These are phyloP conservation scores for Bambusicola thoracicus DNA, from an alignment of 2,113 vertebrate species.

Conservation along the genomic window DNA sequence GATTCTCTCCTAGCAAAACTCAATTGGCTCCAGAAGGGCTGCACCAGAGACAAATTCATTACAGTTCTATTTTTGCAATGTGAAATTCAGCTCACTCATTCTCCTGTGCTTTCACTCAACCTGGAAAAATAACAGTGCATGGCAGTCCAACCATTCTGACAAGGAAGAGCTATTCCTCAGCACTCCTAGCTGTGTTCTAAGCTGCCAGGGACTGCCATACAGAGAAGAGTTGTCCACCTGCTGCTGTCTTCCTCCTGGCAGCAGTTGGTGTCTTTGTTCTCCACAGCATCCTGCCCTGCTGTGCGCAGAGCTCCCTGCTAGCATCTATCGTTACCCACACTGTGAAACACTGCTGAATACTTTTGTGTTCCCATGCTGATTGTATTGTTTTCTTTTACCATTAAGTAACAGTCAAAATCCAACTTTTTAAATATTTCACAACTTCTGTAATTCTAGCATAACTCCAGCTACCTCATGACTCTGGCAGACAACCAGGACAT, in stretches of 20 bases:
- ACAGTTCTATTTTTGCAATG: conserved; percentile 1
- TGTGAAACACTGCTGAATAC: not conserved
- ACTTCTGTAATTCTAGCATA: conserved; percentile 7
- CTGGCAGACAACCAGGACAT: not conserved
- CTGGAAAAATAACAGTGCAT: not conserved
- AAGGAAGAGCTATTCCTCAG: not conserved
- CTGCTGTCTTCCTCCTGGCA: not conserved
- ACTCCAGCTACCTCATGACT: not conserved
- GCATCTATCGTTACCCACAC: not conserved
- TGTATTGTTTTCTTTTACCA: not conserved
- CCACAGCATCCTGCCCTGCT: not conserved
- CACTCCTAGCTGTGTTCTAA: not conserved
- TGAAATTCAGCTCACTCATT: conserved; percentile 12
- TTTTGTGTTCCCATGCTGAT: accelerated
- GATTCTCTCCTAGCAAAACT: conserved; percentile 14
- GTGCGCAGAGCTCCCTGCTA: not conserved
- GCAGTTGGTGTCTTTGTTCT: not conserved
- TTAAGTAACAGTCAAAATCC: conserved; percentile 1
- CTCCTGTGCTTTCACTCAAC: not conserved
- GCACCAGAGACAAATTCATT: conserved; percentile 7
- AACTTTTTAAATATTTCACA: not conserved
- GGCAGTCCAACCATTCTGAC: not conserved
- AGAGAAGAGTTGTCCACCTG: conserved; percentile 17
- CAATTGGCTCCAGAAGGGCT: conserved; percentile 54
- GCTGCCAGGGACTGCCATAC: not conserved